Percentiles rank a stretch among this genome's conserved stretches.
Evolutionary conservation across 2,797 vertebrate genomes (phyloP).

Genomic region (Aviceda cuculoides): DNA sequence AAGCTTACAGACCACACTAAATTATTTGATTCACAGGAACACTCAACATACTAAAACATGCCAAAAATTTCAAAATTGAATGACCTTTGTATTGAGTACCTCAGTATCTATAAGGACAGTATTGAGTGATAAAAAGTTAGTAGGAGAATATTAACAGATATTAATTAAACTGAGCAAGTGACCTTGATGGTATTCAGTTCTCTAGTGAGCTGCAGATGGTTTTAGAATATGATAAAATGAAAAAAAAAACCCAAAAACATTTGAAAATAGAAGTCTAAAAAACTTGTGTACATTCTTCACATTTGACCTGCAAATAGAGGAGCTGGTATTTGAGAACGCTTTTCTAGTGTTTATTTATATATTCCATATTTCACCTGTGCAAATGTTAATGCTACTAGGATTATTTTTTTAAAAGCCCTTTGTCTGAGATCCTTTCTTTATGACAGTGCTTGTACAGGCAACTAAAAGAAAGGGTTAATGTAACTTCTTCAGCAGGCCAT

Average conservation of each 20-base stretch:
- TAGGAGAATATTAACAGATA: not conserved
- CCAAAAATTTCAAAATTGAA: not conserved
- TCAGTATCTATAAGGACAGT: not conserved
- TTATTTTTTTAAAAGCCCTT: slow-evolving; percentile 1
- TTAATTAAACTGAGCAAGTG: slow-evolving; percentile 24
- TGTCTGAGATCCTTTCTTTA: not conserved
- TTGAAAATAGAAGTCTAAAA: not conserved
- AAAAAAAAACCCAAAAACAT: not conserved
- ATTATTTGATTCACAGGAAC: slow-evolving; percentile 47
- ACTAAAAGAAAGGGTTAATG: not conserved
- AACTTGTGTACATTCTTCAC: not conserved
- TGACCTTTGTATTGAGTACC: not conserved
- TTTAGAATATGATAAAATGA: not conserved
- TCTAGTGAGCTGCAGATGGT: not conserved
- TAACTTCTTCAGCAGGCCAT: not conserved
- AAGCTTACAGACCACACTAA: slow-evolving; percentile 45
- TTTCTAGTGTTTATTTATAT: not conserved
- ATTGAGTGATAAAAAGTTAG: not conserved
- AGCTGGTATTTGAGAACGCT: not conserved
- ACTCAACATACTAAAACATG: slow-evolving; percentile 18
- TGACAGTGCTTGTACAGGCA: not conserved
- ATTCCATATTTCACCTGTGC: not conserved
- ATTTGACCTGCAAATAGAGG: not conserved
- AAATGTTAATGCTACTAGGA: slow-evolving; percentile 7
- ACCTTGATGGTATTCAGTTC: not conserved